Base-by-base conservation (phyloP, 2,888 invertebrate species). In the Brachylomia viminalis region DNA sequence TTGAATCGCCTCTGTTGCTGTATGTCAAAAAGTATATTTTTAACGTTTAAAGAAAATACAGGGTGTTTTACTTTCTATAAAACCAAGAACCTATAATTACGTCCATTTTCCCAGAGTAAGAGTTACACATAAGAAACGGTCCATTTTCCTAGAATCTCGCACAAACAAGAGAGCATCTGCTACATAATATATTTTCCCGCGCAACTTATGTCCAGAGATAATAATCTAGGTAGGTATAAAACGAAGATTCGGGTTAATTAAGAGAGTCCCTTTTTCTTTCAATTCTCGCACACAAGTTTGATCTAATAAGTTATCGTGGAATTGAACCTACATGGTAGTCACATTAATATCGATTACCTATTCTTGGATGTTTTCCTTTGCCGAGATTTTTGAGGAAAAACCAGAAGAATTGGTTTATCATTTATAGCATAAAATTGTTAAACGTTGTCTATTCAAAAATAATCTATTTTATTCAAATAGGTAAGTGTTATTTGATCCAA, bases 221-320 rank as follows among this genome's bases (percentile, higher is more conserved):
- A 75, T 67, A 69, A 65, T 33, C 27, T 61, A 69, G 62, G 75
- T 64, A 59, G 20, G 54, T 45, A 49, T 67, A 77, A 58, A 71
- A 59, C 30, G 27, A 59, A 56, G 68, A 83, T 68, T 72, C 66
- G 58, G 71, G 83, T 74, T 83, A 86, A 83, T 86, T 83, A 83
- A 61, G 27, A 56, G 27, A 65, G 71, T 13, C 68, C 73, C 68
- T 78, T 77, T 82, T 83, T 85, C 86, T 76, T 77, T 86, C 30
- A 82, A 82, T 86, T 68, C 56, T 38, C 78, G 52, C 61, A 69
- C 71, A 83, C 68, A 58, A 67, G 59, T 71, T 47, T 85, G 82
- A 82, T 76, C 85, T 69, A 68, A 72, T 82, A 82, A 71, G 58
- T 75, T 71, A 81, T 68, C 72, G 72, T 47, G n/a, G 47, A 75